These are phyloP conservation scores for Brachymystax lenok DNA, from an alignment of 2,797 vertebrate genomes.

Conservation along the genomic window DNA sequence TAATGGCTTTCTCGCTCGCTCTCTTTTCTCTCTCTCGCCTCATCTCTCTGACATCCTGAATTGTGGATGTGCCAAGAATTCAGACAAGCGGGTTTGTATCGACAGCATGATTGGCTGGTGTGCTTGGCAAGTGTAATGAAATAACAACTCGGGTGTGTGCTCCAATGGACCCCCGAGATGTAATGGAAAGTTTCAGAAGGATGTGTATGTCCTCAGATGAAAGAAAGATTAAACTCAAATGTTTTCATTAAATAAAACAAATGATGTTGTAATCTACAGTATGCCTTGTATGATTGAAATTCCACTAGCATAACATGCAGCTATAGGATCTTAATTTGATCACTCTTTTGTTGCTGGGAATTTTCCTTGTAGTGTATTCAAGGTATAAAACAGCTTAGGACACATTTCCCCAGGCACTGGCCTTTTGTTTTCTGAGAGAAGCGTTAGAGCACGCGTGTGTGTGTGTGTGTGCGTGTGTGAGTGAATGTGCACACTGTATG, in stretches of 20 bases:
- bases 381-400: neutral
- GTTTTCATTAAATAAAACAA: conserved; percentile 48
- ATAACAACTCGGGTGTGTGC: conserved; percentile 29
- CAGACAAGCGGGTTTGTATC: conserved; percentile 38
- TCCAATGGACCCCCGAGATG: conserved; percentile 27
- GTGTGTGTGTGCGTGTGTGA: neutral
- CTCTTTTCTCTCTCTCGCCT: conserved; percentile 19
- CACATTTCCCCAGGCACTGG: conserved; percentile 19
- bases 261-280: conserved; percentile 33
- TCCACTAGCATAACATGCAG: conserved; percentile 25
- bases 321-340: conserved; percentile 7
- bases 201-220: conserved; percentile 37
- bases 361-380: no score
- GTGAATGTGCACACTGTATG: neutral
- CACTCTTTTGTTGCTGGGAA: no score
- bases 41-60: conserved; percentile 33
- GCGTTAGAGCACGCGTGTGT: neutral
- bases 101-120: conserved; percentile 43
- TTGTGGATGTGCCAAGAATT: conserved; percentile 41
- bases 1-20: conserved; percentile 4
- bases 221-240: conserved; percentile 43
- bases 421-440: conserved; percentile 35
- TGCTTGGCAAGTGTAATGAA: conserved; percentile 44
- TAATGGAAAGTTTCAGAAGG: conserved; percentile 39
- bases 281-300: conserved; percentile 33